Evolutionary conservation across 2,113 vertebrate species (phyloP).

Genomic region (Macaca nemestrina): DNA sequence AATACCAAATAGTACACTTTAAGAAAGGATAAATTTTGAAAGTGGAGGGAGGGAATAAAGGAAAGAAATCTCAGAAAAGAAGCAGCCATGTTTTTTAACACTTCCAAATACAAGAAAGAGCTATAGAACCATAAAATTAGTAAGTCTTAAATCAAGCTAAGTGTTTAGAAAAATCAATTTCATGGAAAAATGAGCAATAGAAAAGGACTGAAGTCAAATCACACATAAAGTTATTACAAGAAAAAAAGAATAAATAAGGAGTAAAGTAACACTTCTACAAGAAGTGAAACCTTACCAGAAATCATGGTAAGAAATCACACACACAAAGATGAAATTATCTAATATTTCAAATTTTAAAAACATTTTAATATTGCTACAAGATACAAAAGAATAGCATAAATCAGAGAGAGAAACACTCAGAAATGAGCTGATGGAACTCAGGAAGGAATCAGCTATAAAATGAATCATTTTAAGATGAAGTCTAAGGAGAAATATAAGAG

Average conservation of each 20-base stretch:
- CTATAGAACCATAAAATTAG: background rate
- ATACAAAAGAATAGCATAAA: background rate
- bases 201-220: background rate
- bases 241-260: background rate
- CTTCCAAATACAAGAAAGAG: background rate
- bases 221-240: background rate
- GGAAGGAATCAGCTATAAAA: background rate
- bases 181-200: background rate
- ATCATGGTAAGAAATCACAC: background rate
- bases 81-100: background rate
- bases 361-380: background rate
- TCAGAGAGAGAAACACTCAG: background rate
- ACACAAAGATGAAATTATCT: background rate
- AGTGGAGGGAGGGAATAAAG: background rate
- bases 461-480: background rate
- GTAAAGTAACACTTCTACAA: background rate
- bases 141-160: conserved; percentile 7
- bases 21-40: background rate
- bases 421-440: background rate
- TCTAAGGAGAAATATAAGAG: background rate
- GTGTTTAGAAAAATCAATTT: background rate
- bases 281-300: background rate
- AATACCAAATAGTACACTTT: background rate
- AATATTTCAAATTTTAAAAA: background rate
- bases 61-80: background rate